Base-by-base conservation (phyloP, 2,797 vertebrate genomes). In the Eulemur rubriventer region DNA sequence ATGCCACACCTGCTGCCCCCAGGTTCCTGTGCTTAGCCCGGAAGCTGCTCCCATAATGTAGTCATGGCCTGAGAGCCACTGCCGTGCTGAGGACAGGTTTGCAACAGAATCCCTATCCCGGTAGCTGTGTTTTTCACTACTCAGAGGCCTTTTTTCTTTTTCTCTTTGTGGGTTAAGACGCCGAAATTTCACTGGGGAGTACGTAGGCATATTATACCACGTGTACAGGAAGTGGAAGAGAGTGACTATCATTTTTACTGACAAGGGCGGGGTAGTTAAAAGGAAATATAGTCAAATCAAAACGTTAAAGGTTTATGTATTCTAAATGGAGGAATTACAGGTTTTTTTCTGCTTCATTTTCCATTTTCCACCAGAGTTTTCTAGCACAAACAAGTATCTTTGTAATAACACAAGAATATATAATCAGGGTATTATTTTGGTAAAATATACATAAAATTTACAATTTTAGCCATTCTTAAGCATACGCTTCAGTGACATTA, bases 201-300 rank as follows among this genome's bases (percentile, higher is more conserved):
- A 48, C 81, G 33, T 12, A 78, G 88, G 50, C n/a, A 17, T 63
- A 59, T 0, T 81, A 28, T 85, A 50, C 48, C 52, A 73, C 48
- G 70, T 94, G 43, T 30, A 94, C 46, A 52, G 86, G 78, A 97
- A 96, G 73, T 93, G 35, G 97, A 35, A 82, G 50, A 96, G 89
- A 88, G 50, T 43, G 72, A 75, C n/a, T 57, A 28, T 73, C 79
- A 91, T 85, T 63, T 89, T 87, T 85, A 86, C 61, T 46, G 67
- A 94, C 12, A 95, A 84, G 48, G 22, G 46, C 24, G 50, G 43
- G 46, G 46, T 50, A 88, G 57, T 33, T 84, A 79, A 94, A 90
- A 73, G 50, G 81, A 89, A 87, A 93, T 80, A 84, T 59, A 20
- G 50, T 78, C 65, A 91, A 73, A 92, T 80, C 38, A 82, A 94